Base-by-base conservation (phyloP, 2,888 invertebrate genomes). In the Lycophotia porphyrea region DNA sequence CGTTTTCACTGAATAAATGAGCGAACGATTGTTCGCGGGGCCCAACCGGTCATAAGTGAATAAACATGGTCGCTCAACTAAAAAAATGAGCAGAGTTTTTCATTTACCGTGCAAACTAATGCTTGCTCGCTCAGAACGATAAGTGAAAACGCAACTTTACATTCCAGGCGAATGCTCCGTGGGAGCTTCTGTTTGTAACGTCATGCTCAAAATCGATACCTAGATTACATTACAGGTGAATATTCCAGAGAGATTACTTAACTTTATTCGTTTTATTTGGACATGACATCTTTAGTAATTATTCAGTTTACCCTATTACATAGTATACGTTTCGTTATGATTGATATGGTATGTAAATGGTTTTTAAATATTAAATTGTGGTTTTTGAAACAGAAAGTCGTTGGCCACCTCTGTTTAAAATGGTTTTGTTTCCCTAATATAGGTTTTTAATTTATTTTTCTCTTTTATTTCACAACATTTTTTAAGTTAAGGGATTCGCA, bases 371-470 rank as follows among this genome's bases (percentile, higher is more conserved):
- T 58, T 34, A 34, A 21, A 1, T 21, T 60, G 31, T 31, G 58
- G 5, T 34, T 36, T 64, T 27, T 18, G 15, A 63, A 39, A 27
- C 49, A 49, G 24, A 18, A 21, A 13, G 31, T 42, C n/a, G 1
- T 55, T 42, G 71, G 67, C 67, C 67, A 67, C 67, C 52, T 42
- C 67, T 55, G 67, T 65, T 31, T 39, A 49, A 11, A 49, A 36
- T 36, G 1, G 24, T 1, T 18, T 39, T 49, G 64, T 34, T 31
- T 5, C 3, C 24, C 8, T 21, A 24, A 18, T n/a, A 0, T n/a
- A 63, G 63, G 42, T 72, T 55, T 55, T 34, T 55, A 31, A 49
- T 49, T 49, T 66, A 31, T 42, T 49, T 42, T 52, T 63, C 36
- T 39, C 39, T 63, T 63, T 63, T 63, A 63, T 63, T 63, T 39